Evolutionary conservation across 35 echinoderm and acorn worm species (phyloP), one percentile per base, ranked within the genome.

Genomic region (Ophioderma brevispina): DNA sequence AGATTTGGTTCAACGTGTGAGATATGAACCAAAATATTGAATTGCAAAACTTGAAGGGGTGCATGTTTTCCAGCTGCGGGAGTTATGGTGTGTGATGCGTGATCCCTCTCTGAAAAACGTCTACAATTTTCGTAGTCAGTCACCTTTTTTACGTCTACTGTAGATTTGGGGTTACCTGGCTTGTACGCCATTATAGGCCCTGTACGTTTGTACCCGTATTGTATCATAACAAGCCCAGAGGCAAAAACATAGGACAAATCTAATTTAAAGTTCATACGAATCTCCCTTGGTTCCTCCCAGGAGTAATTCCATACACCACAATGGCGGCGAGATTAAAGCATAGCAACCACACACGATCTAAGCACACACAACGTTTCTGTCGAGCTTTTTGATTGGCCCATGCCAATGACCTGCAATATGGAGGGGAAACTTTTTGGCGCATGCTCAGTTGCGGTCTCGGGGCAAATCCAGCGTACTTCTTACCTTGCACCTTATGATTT

Each of bases 181-280:
- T 70, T 3, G 41, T 46, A 8, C 41, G 17, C 41, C 41, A 17
- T 46, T 4, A 46, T 70, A 15, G 59, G 28, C 15, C 17, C 59
- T 70, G 59, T 70, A 25, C 59, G 59, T 25, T 52, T 52, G 59
- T 70, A 70, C 36, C 83, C 52, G 43, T 85, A 85, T 59, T 85
- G 83, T 85, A 85, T 85, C 83, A 85, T 85, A 85, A 37, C 32
- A 80, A 81, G 35, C 46, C 83, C 34, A 21, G 4, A 37, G 83
- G 83, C 83, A n/a, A 35, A 85, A 59, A 37, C 83, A 85, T 75
- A 85, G 63, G 63, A 63, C 83, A 85, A 85, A 85, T 85, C 83
- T 85, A 85, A 85, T 85, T 85, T 85, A 85, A 85, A 75, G 83
- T 85, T 85, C 83, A 85, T 85, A 85, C 46, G 50, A 64, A 85